Evolutionary conservation across 35 echinoderm and acorn worm genomes (phyloP).

Genomic region (Hemicentrotus pulcherrimus): DNA sequence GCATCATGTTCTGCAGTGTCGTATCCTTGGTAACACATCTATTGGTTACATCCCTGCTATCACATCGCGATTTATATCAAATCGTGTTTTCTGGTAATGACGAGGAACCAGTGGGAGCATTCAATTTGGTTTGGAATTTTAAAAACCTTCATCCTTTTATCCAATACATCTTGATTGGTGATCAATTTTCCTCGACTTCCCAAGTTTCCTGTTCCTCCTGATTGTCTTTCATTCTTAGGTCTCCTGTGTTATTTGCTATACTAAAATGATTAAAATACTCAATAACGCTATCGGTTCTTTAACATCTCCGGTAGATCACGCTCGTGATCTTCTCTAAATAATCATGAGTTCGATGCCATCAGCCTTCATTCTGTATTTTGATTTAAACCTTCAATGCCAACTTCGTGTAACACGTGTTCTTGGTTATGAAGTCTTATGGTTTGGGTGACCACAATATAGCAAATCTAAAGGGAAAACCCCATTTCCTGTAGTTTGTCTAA

Average conservation of each 20-base stretch:
- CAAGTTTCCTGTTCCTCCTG: not conserved
- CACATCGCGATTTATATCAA: not conserved
- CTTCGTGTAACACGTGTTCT: no score
- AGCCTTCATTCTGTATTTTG: not conserved
- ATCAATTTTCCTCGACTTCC: not conserved
- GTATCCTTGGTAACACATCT: not conserved
- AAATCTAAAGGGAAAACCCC: not conserved
- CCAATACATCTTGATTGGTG: no score
- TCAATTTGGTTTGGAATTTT: not conserved
- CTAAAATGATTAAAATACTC: not conserved
- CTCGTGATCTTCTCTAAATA: not conserved
- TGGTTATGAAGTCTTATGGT: not conserved
- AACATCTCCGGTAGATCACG: not conserved
- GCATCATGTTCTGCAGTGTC: not conserved
- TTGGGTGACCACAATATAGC: not conserved
- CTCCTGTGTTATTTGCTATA: not conserved
- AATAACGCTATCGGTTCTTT: not conserved
- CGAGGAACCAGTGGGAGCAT: not conserved
- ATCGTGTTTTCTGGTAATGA: not conserved
- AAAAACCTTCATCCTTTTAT: not conserved
- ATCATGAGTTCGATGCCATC: not conserved
- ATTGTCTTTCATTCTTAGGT: not conserved
- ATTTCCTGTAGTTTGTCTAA: not conserved
- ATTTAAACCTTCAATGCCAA: no score
- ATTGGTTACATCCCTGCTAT: not conserved